Conservation (phyloP, 2,113 vertebrate species). For the Alethe diademata region DNA sequence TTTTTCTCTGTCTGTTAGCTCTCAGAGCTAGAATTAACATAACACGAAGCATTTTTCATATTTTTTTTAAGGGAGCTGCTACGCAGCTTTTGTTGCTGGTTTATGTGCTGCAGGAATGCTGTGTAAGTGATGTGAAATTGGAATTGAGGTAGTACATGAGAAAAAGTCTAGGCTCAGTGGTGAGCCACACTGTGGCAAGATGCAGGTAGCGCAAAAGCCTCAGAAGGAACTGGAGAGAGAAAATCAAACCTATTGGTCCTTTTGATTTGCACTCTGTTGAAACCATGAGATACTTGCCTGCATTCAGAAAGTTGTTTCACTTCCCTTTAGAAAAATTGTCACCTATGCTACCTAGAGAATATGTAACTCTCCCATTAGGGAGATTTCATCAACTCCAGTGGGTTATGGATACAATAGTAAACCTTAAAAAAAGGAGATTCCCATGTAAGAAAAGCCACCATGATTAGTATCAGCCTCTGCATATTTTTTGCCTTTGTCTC, state of each 20-base stretch:
- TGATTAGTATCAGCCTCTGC: background rate
- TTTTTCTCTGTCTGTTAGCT: background rate
- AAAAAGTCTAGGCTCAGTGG: background rate
- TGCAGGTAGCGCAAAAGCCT: background rate
- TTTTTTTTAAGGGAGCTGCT: background rate
- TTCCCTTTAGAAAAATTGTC: background rate
- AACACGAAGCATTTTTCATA: background rate
- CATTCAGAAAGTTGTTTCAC: background rate
- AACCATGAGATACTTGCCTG: background rate
- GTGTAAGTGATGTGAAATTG: background rate
- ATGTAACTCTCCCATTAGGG: background rate
- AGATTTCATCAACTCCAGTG: background rate
- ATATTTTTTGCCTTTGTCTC: background rate
- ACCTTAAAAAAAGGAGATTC: background rate
- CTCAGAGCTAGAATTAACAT: background rate
- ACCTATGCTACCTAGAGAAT: background rate
- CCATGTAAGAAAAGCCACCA: background rate
- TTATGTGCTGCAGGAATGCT: background rate
- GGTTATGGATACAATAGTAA: background rate
- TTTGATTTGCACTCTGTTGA: background rate
- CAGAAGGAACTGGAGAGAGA: background rate
- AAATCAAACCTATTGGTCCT: background rate
- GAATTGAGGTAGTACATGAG: background rate
- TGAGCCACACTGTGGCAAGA: background rate
- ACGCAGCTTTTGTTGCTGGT: background rate